These are phyloP conservation scores for Emesis furor DNA, from an alignment of 2,888 invertebrate genomes.

Conservation along the genomic window DNA sequence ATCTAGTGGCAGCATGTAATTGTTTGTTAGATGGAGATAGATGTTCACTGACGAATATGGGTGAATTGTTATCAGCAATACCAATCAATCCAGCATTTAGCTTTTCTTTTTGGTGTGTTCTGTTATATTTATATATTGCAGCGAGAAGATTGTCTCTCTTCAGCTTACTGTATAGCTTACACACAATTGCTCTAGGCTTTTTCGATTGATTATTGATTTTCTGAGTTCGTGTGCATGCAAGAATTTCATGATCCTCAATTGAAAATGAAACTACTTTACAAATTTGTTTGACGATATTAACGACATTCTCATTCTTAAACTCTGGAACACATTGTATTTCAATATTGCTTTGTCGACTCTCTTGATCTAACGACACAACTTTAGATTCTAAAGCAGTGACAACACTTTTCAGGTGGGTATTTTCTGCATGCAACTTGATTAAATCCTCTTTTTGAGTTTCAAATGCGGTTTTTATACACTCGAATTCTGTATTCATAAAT, in stretches of 20 bases:
- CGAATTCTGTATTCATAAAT: background rate
- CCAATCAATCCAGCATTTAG: constrained; percentile 22
- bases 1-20: constrained; percentile 60
- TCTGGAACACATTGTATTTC: constrained; percentile 37
- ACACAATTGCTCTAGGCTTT: constrained; percentile 30
- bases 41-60: constrained; percentile 67
- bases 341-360: constrained; percentile 21
- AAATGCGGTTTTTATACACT: background rate
- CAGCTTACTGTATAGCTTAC: background rate
- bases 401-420: background rate
- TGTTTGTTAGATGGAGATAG: constrained; percentile 62
- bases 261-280: constrained; percentile 15
- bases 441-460: background rate
- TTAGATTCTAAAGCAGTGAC: background rate
- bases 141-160: constrained; percentile 32
- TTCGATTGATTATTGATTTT: constrained; percentile 26
- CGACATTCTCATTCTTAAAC: constrained; percentile 24
- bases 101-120: constrained; percentile 21
- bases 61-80: constrained; percentile 32
- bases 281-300: constrained; percentile 22
- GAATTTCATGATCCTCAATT: constrained; percentile 15
- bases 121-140: constrained; percentile 32
- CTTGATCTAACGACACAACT: background rate
- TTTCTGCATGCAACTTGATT: background rate
- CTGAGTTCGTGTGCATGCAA: constrained; percentile 16